Base-by-base conservation (phyloP, 2,797 vertebrate species). In the Peromyscus attwateri region DNA sequence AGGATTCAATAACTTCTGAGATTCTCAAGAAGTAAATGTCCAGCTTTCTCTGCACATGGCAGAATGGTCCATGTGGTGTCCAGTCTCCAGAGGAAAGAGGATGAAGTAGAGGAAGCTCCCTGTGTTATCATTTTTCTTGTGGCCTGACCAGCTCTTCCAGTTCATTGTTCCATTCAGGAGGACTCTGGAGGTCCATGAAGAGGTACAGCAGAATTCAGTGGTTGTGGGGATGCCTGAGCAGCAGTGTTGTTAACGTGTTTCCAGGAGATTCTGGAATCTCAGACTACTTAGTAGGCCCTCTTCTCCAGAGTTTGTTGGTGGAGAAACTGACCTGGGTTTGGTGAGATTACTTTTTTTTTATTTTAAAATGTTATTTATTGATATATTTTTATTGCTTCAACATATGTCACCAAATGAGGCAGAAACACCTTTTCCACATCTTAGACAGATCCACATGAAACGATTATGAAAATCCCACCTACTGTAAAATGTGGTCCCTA, bases 401-500 rank as follows among this genome's bases (percentile, higher is more conserved):
- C 37, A 71, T 71, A 70, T 92, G 84, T 46, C 49, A 77, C 43
- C 77, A 73, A 79, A 55, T 76, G 75, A 79, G 94, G 79, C 46
- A 34, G 14, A 57, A 89, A 64, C 34, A 71, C 57, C n/a, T 87
- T 94, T 93, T 55, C 66, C 64, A n/a, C 4, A 16, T 71, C 81
- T 77, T 90, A 91, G 82, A 84, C 79, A 94, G 85, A 93, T n/a
- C 37, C 29, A 10, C 0, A 11, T 31, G 77, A 71, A 91, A 60
- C 9, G 62, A 70, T 34, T 46, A 21, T 16, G 57, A 77, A 64
- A 73, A 81, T 2, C 93, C 88, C 85, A 84, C 7, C 46, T 83
- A 60, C 68, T 87, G 83, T 62, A 92, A 96, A 97, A 89, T 27
- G 52, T 40, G 11, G 60, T 94, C n/a, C 52, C 0, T 79, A 97